phyloP scores from a whole-genome alignment of 1,140 invertebrate species.

The Drosophila obscura region DNA sequence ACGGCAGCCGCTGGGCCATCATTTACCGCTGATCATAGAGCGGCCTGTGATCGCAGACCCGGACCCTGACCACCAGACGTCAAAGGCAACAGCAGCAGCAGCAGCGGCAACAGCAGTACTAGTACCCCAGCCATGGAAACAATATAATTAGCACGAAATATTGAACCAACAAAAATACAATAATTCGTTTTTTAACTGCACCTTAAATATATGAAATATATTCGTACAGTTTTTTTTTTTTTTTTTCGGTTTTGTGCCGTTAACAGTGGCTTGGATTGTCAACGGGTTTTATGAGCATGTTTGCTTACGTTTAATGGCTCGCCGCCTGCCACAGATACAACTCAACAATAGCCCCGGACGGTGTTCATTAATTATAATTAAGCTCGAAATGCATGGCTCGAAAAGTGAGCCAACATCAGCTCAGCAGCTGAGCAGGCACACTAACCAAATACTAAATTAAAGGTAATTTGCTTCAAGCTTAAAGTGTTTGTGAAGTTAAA shows the following conservation, averaged over 20 bases:
- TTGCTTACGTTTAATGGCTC: conserved; percentile 24
- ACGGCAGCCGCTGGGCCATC: conserved; percentile 66
- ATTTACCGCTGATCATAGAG: conserved; percentile 76
- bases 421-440: conserved; percentile 14
- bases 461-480: conserved; percentile 23
- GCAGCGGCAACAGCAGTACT: conserved; percentile 12
- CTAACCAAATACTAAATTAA: conserved; percentile 52
- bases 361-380: conserved; percentile 63
- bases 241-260: conserved; percentile 17
- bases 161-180: conserved; percentile 24
- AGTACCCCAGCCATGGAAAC: conserved; percentile 32
- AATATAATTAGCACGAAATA: conserved; percentile 49
- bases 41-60: conserved; percentile 17
- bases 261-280: conserved; percentile 17
- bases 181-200: conserved; percentile 24
- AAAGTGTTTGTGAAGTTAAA: too few relatives aligned
- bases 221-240: conserved; percentile 5
- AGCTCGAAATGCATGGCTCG: conserved; percentile 31
- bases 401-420: conserved; percentile 15
- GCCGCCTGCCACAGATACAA: conserved; percentile 26
- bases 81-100: too few relatives aligned
- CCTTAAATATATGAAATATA: conserved; percentile 18
- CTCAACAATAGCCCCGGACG: conserved; percentile 9
- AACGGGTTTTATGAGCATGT: conserved; percentile 35
- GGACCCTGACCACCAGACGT: conserved; percentile 57